phyloP scores from a whole-genome alignment of 2,888 invertebrate species.

The Catocala fraxini region DNA sequence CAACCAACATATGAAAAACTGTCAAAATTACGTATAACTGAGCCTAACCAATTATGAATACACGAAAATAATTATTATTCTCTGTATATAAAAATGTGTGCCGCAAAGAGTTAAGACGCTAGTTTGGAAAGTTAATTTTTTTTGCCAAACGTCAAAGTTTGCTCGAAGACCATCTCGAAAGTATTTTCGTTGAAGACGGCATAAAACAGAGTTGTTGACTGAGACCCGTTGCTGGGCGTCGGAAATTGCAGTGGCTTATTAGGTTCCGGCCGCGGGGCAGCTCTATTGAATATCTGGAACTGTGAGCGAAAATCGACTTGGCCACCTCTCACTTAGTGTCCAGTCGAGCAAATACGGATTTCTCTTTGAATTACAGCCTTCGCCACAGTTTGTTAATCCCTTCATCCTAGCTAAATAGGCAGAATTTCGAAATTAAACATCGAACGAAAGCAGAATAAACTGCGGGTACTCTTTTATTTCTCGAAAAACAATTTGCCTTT shows the following conservation, averaged over 20 bases:
- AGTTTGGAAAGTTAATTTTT: too few relatives aligned
- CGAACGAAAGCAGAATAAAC: neutral
- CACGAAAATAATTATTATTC: too few relatives aligned
- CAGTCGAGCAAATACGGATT: conserved; percentile 40
- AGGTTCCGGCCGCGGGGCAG: conserved; percentile 70
- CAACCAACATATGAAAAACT: too few relatives aligned
- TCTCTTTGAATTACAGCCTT: conserved; percentile 24
- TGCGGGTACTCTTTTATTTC: neutral
- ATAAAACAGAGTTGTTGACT: conserved; percentile 74
- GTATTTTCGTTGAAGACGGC: conserved; percentile 66
- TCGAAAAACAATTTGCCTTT: conserved; percentile 3
- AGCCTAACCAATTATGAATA: too few relatives aligned
- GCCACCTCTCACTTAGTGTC: conserved; percentile 49
- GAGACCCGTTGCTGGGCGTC: conserved; percentile 64
- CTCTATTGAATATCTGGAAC: conserved; percentile 72
- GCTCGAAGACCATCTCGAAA: conserved; percentile 52
- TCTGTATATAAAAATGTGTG: too few relatives aligned
- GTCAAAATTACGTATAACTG: too few relatives aligned
- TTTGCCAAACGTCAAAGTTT: conserved; percentile 38
- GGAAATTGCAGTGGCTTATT: conserved; percentile 84
- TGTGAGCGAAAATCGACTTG: conserved; percentile 64
- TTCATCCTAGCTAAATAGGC: conserved; percentile 7
- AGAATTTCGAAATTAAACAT: conserved; percentile 11
- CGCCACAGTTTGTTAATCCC: conserved; percentile 7
- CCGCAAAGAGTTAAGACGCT: too few relatives aligned